Conservation (phyloP, 2,113 vertebrate genomes). For the Formicarius rufipectus region DNA sequence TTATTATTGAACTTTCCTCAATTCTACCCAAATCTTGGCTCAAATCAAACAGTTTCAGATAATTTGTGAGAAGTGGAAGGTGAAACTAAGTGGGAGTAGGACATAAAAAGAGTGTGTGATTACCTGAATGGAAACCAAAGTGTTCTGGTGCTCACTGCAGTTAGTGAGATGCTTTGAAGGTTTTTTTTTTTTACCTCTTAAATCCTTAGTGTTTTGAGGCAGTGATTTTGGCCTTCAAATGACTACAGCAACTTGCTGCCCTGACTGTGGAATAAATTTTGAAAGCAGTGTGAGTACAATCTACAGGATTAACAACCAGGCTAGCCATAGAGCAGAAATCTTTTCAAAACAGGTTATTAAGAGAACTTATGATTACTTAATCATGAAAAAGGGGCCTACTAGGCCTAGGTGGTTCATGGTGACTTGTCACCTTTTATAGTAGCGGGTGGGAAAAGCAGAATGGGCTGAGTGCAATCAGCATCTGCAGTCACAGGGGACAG, state of each 20-base stretch:
- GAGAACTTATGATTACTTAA: not conserved
- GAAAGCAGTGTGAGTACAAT: not conserved
- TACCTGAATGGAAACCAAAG: slow-evolving; percentile 18
- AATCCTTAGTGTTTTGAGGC: not conserved
- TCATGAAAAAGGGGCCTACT: not conserved
- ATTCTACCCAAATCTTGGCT: not conserved
- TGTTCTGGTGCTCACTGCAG: not conserved
- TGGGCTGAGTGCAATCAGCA: not conserved
- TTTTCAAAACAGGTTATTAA: not conserved
- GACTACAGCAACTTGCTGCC: not conserved
- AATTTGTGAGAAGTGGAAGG: not conserved
- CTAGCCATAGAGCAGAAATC: not conserved
- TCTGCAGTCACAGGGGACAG: not conserved
- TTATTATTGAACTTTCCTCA: not conserved
- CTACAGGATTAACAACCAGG: not conserved
- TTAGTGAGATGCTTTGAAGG: slow-evolving; percentile 3
- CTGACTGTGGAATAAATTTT: not conserved
- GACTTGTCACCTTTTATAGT: not conserved
- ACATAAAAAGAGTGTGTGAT: not conserved
- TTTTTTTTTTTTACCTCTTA: slow-evolving; percentile 29
- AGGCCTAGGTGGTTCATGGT: not conserved
- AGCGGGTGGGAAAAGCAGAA: not conserved
- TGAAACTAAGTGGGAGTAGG: not conserved
- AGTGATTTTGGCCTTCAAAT: not conserved
- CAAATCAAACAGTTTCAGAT: not conserved